Conservation (phyloP, 2,888 invertebrate genomes). For the Hybos culiciformis region DNA sequence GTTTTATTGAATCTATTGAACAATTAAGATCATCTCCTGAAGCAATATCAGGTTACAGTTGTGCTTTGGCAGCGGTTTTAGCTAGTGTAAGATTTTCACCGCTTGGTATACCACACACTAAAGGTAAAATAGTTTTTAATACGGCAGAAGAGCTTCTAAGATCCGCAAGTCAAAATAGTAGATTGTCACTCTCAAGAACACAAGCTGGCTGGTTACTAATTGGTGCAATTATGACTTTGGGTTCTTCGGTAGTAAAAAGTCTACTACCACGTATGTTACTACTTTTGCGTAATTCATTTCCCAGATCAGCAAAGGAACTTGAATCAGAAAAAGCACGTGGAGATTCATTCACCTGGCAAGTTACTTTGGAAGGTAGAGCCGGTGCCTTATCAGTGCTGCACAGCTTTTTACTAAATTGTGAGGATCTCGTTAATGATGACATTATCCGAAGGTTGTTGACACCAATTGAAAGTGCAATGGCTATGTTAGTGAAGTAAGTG, state of each 20-base stretch:
- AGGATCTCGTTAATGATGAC: conserved; percentile 82
- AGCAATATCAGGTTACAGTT: conserved; percentile 80
- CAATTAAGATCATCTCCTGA: conserved; percentile 80
- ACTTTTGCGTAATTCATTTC: conserved; percentile 96
- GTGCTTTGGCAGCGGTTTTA: conserved; percentile 83
- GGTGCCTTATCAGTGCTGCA: conserved; percentile 94
- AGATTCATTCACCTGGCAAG: conserved; percentile 98
- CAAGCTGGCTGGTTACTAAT: conserved; percentile 97
- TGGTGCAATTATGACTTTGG: conserved; percentile 91
- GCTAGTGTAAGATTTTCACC: conserved; percentile 84
- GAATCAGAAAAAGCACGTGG: conserved; percentile 93
- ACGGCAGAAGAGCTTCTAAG: conserved; percentile 92
- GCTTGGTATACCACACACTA: conserved; percentile 88
- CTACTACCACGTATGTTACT: conserved; percentile 85
- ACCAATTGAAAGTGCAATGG: conserved; percentile 89
- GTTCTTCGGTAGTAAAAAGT: conserved; percentile 83
- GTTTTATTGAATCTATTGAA: conserved; percentile 77
- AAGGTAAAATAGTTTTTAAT: conserved; percentile 94
- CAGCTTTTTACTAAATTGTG: conserved; percentile 81
- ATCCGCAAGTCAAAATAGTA: conserved; percentile 92
- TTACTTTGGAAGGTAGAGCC: conserved; percentile 89
- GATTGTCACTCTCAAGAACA: conserved; percentile 85
- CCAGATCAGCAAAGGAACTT: conserved; percentile 87
- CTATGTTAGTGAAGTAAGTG: conserved; percentile 82
- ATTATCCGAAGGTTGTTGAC: conserved; percentile 75